These are phyloP conservation scores for Pseudochirops cupreus DNA, from an alignment of 2,797 vertebrate genomes.

Conservation along the genomic window DNA sequence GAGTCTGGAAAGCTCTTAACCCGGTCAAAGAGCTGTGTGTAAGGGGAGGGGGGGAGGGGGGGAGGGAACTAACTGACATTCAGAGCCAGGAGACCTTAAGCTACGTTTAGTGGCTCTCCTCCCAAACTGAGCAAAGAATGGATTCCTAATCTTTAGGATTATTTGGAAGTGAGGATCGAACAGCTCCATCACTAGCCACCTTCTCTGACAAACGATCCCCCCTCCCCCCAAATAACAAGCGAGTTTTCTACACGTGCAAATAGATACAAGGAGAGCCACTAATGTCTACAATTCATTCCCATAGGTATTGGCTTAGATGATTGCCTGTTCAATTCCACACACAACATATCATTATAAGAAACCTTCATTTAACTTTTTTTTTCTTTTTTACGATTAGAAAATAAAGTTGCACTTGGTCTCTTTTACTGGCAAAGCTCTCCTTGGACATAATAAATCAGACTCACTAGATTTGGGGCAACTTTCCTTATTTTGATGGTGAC, in stretches of 20 bases:
- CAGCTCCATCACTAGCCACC: not conserved
- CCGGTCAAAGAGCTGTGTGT: slow-evolving; percentile 74
- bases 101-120: slow-evolving; percentile 44
- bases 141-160: slow-evolving; percentile 75
- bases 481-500: not conserved
- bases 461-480: not conserved
- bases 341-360: slow-evolving; percentile 16
- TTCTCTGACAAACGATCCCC: not conserved
- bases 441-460: not conserved
- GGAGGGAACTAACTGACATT: slow-evolving; percentile 61
- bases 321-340: not conserved
- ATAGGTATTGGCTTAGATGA: not conserved
- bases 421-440: not conserved
- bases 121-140: slow-evolving; percentile 60
- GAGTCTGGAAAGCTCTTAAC: slow-evolving; percentile 81
- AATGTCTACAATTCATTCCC: not conserved
- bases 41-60: slow-evolving; percentile 8
- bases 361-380: not conserved
- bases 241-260: slow-evolving; percentile 20
- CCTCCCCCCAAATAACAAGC: not conserved
- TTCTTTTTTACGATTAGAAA: not conserved
- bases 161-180: slow-evolving; percentile 55
- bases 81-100: slow-evolving; percentile 75
- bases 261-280: not conserved
- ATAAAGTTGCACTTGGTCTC: not conserved